Percentiles rank a stretch among this genome's conserved stretches.
Evolutionary conservation across 2,888 invertebrate genomes (phyloP).

Genomic region (Trachelus tabidus): DNA sequence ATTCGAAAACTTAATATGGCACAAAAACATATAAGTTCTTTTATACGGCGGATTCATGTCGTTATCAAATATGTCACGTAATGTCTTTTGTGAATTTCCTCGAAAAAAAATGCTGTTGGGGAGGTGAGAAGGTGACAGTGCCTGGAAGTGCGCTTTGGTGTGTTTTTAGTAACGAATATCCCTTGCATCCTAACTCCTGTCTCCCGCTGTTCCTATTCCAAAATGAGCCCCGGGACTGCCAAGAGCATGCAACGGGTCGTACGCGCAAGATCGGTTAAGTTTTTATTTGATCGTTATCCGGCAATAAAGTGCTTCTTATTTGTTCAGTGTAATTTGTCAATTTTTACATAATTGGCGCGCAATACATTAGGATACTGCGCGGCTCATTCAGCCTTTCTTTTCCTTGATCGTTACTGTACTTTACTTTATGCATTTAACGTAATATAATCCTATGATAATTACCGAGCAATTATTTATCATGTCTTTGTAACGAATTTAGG

Average conservation of each 20-base stretch:
- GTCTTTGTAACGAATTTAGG: slow-evolving; percentile 35
- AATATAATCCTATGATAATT: background rate
- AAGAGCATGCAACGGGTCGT: slow-evolving; percentile 25
- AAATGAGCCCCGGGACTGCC: slow-evolving; percentile 32
- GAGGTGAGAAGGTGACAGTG: slow-evolving; percentile 15
- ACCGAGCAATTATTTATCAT: slow-evolving; percentile 29
- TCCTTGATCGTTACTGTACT: background rate
- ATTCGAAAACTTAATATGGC: background rate
- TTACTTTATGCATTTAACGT: background rate
- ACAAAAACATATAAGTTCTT: background rate
- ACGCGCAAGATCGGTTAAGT: slow-evolving; percentile 19
- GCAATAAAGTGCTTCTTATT: background rate
- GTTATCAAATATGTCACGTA: background rate
- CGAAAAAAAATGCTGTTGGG: background rate
- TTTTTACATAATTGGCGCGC: background rate
- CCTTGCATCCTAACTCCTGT: slow-evolving; percentile 19
- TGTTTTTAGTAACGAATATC: slow-evolving; percentile 26
- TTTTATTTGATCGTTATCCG: slow-evolving; percentile 22
- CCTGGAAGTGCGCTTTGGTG: slow-evolving; percentile 34
- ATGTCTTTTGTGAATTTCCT: background rate
- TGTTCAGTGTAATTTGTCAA: background rate
- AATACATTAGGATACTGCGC: background rate
- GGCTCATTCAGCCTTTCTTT: background rate
- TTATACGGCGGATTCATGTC: background rate
- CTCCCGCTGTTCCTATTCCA: slow-evolving; percentile 10